A percentile compares a stretch with the other conserved stretches of the same genome.
phyloP scores from a whole-genome alignment of 2,113 vertebrate genomes.

The Pipa parva region DNA sequence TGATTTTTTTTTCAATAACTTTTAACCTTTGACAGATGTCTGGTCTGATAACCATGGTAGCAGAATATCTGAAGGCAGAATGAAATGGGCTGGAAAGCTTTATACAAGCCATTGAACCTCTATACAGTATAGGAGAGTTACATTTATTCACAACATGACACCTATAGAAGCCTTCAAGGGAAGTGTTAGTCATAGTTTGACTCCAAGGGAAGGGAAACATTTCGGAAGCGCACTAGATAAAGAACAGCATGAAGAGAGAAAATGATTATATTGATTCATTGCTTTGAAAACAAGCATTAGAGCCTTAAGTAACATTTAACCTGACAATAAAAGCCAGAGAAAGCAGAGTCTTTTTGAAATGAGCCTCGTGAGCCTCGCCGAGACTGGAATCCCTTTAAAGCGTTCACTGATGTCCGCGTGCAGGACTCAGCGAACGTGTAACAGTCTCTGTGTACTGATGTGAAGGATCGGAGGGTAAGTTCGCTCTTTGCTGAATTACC shows the following conservation, averaged over 20 bases:
- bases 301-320: not conserved
- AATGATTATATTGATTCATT: not conserved
- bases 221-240: not conserved
- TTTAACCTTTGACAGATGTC: conserved; percentile 2
- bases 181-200: conserved; percentile 1
- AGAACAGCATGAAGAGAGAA: not conserved
- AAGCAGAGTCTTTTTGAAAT: no score
- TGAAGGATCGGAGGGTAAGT: no score
- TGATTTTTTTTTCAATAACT: not conserved
- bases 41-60: conserved; percentile 15
- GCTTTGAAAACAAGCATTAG: not conserved
- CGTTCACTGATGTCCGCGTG: no score
- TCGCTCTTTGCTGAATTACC: no score
- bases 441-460: no score
- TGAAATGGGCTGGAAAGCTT: conserved; percentile 3
- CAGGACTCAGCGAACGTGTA: no score
- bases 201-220: not conserved
- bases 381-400: no score
- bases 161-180: no score
- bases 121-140: conserved; percentile 2
- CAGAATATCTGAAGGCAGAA: not conserved
- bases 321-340: not conserved
- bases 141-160: conserved; percentile 5
- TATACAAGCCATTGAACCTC: not conserved
- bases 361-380: no score